phyloP scores from a whole-genome alignment of 2,888 invertebrate species.

The Diogma glabrata region DNA sequence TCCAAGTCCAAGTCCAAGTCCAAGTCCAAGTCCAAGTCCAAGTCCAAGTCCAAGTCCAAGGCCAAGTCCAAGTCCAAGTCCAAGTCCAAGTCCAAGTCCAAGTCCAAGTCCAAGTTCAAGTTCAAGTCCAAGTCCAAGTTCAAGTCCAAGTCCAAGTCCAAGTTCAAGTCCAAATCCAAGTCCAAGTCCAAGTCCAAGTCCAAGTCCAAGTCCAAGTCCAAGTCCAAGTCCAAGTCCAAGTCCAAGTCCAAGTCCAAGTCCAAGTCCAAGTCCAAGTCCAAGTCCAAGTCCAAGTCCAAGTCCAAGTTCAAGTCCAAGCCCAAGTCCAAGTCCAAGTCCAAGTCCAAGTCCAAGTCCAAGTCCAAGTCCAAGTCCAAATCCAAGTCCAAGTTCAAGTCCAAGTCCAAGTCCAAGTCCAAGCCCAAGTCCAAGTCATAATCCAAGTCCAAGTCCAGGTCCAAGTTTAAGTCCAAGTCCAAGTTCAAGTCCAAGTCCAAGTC shows the following conservation, averaged over 20 bases:
- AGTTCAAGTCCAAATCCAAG: neutral
- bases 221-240: neutral
- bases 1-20: conserved; percentile 3
- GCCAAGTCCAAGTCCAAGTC: neutral
- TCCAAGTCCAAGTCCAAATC: conserved; percentile 12
- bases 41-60: conserved; percentile 1
- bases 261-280: neutral
- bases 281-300: neutral
- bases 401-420: conserved; percentile 12
- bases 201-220: neutral
- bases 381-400: conserved; percentile 12
- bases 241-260: conserved; percentile 1
- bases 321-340: conserved; percentile 12
- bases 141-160: neutral
- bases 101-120: neutral
- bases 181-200: neutral
- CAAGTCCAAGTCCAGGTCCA: conserved; percentile 11
- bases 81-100: conserved; percentile 3
- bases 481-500: conserved; percentile 10
- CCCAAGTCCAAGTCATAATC: conserved; percentile 11
- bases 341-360: conserved; percentile 13
- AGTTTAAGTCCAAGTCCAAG: conserved; percentile 12
- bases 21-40: neutral
- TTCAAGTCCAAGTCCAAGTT: neutral
- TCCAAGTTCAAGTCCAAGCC: neutral